Percentiles rank a stretch among this genome's conserved stretches.
Evolutionary conservation across 2,888 invertebrate species (phyloP).

Genomic region (Ligdia adustata): DNA sequence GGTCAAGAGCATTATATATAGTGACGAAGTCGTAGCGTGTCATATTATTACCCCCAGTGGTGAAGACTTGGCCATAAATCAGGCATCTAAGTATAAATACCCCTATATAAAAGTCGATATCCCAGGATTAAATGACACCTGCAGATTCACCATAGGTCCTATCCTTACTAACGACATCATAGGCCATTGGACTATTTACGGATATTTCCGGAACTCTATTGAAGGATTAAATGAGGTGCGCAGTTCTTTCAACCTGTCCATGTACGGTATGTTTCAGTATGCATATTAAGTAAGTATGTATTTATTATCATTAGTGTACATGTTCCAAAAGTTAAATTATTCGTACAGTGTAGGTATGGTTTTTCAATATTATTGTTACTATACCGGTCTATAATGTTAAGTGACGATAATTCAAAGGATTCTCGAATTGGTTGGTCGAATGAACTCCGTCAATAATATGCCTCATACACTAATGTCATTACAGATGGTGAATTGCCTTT

Average conservation of each 20-base stretch:
- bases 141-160: conserved; percentile 48
- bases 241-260: conserved; percentile 42
- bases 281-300: no score
- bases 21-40: conserved; percentile 38
- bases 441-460: no score
- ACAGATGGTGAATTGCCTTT: no score
- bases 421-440: no score
- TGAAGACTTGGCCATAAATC: conserved; percentile 43
- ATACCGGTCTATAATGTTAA: no score
- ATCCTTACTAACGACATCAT: conserved; percentile 38
- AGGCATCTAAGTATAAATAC: conserved; percentile 39
- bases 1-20: conserved; percentile 38
- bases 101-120: conserved; percentile 44
- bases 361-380: no score
- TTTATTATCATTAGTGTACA: no score
- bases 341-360: no score
- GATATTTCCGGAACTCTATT: conserved; percentile 33
- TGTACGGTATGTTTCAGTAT: conserved; percentile 59
- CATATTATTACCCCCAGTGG: conserved; percentile 54
- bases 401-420: no score
- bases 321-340: no score
- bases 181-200: conserved; percentile 52
- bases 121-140: conserved; percentile 28
- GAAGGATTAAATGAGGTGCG: conserved; percentile 37
- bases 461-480: no score